phyloP scores from a whole-genome alignment of 2,797 vertebrate genomes.

The Nannoperca obscura region DNA sequence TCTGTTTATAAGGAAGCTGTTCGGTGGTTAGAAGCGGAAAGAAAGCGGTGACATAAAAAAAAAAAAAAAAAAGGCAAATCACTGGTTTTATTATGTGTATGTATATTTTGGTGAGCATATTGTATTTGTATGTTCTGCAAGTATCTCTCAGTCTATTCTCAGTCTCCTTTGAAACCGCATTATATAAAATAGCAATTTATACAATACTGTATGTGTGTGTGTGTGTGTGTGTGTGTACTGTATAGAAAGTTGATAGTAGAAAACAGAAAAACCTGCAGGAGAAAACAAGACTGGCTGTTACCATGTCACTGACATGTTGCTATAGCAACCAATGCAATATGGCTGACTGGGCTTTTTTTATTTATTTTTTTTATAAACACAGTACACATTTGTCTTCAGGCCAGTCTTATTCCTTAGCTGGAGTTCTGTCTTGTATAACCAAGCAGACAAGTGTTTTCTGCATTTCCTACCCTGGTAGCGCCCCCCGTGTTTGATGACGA shows the following conservation, averaged over 20 bases:
- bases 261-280: conserved; percentile 21
- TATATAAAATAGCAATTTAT: neutral
- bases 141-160: neutral
- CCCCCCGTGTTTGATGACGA: conserved; percentile 93
- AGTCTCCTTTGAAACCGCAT: neutral
- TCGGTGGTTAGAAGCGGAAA: conserved; percentile 56
- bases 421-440: conserved; percentile 47
- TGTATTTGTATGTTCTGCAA: neutral
- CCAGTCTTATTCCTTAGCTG: conserved; percentile 38
- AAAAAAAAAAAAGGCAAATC: conserved; percentile 15
- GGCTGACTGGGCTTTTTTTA: conserved; percentile 40
- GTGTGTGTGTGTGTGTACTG: neutral
- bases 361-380: conserved; percentile 31
- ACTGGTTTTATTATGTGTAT: conserved; percentile 22
- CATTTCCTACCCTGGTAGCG: conserved; percentile 86
- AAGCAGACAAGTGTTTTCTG: neutral
- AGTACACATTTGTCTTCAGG: conserved; percentile 61
- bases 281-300: conserved; percentile 32
- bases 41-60: conserved; percentile 11
- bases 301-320: conserved; percentile 55
- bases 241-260: conserved; percentile 7
- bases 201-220: neutral
- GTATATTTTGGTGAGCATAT: neutral
- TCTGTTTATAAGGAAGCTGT: conserved; percentile 65
- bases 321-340: conserved; percentile 62